A percentile compares a stretch with the other conserved stretches of the same genome.
phyloP scores from a whole-genome alignment of 2,797 vertebrate genomes.

The Pseudochirops corinnae region DNA sequence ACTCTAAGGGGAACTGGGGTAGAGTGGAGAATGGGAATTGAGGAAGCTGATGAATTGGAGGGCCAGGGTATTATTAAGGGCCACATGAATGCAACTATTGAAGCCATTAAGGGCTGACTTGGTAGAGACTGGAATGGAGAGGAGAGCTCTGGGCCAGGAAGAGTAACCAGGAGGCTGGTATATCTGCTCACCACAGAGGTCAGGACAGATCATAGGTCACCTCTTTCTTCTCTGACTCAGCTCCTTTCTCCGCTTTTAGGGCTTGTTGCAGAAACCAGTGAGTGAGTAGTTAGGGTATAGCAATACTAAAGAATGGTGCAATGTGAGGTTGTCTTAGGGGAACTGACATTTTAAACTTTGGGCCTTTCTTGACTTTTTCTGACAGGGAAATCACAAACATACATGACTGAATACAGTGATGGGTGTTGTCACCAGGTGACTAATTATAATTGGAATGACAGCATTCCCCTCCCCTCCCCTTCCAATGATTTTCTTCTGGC shows the following conservation, averaged over 20 bases:
- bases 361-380: constrained; percentile 30
- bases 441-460: neutral
- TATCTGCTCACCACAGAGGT: neutral
- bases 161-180: neutral
- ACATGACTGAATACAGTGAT: neutral
- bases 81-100: neutral
- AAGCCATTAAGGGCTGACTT: neutral
- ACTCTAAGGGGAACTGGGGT: neutral
- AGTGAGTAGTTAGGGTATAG: neutral
- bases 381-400: constrained; percentile 1
- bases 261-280: constrained; percentile 8
- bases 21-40: neutral
- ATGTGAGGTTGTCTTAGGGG: neutral
- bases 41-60: neutral
- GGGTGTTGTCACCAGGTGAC: neutral
- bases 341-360: neutral
- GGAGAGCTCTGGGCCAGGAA: neutral
- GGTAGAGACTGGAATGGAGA: neutral
- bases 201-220: neutral
- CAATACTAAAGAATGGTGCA: neutral
- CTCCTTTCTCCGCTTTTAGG: neutral
- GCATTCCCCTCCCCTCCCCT: neutral
- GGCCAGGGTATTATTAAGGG: neutral
- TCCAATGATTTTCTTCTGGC: neutral
- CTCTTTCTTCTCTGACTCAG: neutral